Percentiles rank a stretch among this genome's conserved stretches.
phyloP scores from a whole-genome alignment of 2,113 vertebrate species.

The Microcebus murinus region DNA sequence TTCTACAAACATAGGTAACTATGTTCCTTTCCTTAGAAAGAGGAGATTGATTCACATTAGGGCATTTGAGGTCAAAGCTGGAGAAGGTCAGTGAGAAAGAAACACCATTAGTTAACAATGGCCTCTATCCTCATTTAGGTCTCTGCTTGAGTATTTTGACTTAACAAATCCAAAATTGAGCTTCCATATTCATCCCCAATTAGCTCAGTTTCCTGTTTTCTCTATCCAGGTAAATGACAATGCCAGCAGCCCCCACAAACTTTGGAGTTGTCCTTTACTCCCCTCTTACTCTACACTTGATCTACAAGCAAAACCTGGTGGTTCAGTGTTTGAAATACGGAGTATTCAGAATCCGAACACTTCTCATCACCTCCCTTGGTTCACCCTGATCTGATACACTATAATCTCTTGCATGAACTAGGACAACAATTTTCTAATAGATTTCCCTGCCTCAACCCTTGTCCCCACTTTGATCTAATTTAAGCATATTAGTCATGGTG shows the following conservation, averaged over 20 bases:
- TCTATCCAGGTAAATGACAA: background rate
- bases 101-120: background rate
- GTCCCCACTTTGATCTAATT: background rate
- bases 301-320: background rate
- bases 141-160: background rate
- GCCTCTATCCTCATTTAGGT: background rate
- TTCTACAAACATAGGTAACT: background rate
- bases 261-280: background rate
- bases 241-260: background rate
- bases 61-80: background rate
- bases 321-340: background rate
- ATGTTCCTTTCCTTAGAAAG: constrained; percentile 12
- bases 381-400: background rate
- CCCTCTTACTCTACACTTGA: background rate
- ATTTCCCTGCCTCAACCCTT: background rate
- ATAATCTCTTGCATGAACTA: background rate
- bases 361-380: background rate
- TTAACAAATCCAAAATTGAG: background rate
- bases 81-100: background rate
- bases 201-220: background rate
- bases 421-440: background rate
- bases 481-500: background rate
- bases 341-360: background rate
- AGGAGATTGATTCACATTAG: background rate
- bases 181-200: background rate